Conservation (phyloP, 2,888 invertebrate genomes). For the Hirudinaria manillensis region DNA sequence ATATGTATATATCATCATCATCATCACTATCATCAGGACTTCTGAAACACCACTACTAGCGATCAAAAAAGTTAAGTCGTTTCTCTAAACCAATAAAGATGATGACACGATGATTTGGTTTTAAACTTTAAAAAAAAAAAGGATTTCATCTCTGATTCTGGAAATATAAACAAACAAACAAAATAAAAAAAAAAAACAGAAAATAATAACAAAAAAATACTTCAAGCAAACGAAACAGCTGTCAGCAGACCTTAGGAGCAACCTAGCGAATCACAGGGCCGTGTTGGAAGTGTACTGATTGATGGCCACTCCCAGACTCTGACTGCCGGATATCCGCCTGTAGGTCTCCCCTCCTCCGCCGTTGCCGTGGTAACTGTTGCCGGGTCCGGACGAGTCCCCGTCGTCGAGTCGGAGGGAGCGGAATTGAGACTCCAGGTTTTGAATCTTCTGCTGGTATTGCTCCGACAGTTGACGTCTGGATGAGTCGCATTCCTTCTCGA, state of each 20-base stretch:
- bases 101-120: no score
- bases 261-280: constrained; percentile 6
- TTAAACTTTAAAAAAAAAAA: no score
- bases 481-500: constrained; percentile 11
- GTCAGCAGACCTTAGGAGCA: background rate
- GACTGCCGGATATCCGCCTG: constrained; percentile 11
- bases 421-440: background rate
- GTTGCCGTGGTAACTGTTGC: background rate
- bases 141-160: no score
- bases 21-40: no score
- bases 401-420: background rate
- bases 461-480: background rate
- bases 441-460: background rate
- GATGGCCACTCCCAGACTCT: constrained; percentile 16
- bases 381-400: background rate
- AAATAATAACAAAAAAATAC: no score
- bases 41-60: no score
- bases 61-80: no score
- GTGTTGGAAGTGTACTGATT: constrained; percentile 15
- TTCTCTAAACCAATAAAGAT: no score
- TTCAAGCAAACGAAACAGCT: no score
- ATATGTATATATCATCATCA: no score
- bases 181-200: no score
- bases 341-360: background rate
- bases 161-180: no score